These are phyloP conservation scores for Temnothorax curvispinosus DNA, from an alignment of 1,140 invertebrate species.

Conservation along the genomic window DNA sequence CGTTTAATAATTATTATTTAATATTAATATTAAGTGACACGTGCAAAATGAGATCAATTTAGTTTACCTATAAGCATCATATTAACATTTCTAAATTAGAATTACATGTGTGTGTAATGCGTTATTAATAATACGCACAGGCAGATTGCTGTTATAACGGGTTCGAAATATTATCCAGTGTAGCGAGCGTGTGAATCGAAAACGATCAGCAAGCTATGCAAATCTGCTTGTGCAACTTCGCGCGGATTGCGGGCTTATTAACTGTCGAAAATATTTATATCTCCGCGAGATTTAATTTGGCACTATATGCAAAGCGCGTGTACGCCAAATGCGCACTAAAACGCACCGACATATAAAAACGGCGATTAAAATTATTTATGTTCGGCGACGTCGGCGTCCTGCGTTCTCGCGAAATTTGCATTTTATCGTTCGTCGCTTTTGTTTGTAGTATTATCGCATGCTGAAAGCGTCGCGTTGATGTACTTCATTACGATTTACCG, in stretches of 20 bases:
- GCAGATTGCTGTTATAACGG: slow-evolving; percentile 16
- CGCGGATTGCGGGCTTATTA: slow-evolving; percentile 11
- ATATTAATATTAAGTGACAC: neutral
- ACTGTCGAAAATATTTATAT: slow-evolving; percentile 44
- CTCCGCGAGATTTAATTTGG: slow-evolving; percentile 39
- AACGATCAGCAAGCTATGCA: neutral
- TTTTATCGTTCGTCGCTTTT: slow-evolving; percentile 58
- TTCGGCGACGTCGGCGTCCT: slow-evolving; percentile 4
- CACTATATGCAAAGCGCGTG: slow-evolving; percentile 38
- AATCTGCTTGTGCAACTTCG: slow-evolving; percentile 18
- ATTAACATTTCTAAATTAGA: slow-evolving; percentile 14
- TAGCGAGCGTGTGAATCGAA: slow-evolving; percentile 30
- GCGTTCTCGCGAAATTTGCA: slow-evolving; percentile 54
- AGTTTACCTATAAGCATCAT: neutral
- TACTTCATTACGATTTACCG: slow-evolving; percentile 55
- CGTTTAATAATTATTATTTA: neutral
- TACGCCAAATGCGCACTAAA: slow-evolving; percentile 29
- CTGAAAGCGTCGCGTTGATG: slow-evolving; percentile 42
- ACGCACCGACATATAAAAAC: slow-evolving; percentile 59
- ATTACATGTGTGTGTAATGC: slow-evolving; percentile 6
- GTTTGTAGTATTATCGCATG: slow-evolving; percentile 53
- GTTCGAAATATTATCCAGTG: neutral
- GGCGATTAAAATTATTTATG: slow-evolving; percentile 62
- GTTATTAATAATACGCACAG: neutral
- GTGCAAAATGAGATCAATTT: neutral